Evolutionary conservation across 2,113 vertebrate species (phyloP).

Genomic region (Colius striatus): DNA sequence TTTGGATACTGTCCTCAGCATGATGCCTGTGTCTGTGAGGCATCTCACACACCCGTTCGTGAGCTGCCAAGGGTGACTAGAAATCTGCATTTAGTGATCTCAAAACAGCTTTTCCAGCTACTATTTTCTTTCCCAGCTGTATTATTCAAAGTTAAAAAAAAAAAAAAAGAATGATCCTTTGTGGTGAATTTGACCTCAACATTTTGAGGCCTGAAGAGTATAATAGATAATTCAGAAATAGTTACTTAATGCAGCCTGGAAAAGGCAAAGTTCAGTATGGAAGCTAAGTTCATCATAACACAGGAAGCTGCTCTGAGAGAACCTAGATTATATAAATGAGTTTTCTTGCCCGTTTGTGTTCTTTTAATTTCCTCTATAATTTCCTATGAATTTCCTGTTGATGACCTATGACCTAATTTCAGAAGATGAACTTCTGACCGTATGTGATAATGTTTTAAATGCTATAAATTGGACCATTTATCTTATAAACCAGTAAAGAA

Average conservation of each 20-base stretch:
- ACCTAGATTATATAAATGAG: conserved; percentile 33
- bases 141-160: background rate
- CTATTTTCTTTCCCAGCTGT: background rate
- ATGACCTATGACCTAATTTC: conserved; percentile 37
- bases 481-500: background rate
- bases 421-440: conserved; percentile 26
- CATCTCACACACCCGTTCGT: background rate
- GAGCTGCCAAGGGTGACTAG: background rate
- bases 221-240: conserved; percentile 49
- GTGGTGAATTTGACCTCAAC: background rate
- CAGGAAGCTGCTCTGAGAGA: conserved; percentile 39
- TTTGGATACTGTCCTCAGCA: background rate
- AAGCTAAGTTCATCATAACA: conserved; percentile 48
- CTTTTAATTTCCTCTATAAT: conserved; percentile 53
- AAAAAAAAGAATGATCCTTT: background rate
- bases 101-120: background rate
- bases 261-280: conserved; percentile 25
- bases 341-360: conserved; percentile 24
- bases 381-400: conserved; percentile 61
- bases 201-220: background rate
- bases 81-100: background rate
- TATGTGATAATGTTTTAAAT: background rate
- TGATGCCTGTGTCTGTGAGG: background rate
- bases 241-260: background rate
- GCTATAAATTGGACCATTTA: background rate